These are phyloP conservation scores for Eucera pruinosa DNA, from an alignment of 2,888 invertebrate genomes.

Conservation along the genomic window DNA sequence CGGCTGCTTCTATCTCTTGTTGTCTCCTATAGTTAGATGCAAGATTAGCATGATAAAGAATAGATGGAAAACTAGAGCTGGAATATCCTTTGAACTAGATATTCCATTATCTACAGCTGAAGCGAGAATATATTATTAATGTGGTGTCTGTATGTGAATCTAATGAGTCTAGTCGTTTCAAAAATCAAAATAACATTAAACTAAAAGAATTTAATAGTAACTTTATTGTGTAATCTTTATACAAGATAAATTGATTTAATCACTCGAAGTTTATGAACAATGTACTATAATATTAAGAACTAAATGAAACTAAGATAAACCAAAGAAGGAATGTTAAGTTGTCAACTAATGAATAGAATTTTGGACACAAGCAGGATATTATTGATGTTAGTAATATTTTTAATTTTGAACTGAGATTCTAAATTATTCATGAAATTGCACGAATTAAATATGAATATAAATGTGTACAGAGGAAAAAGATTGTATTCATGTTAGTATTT, in stretches of 20 bases:
- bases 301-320: neutral
- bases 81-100: conserved; percentile 45
- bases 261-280: neutral
- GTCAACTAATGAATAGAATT: neutral
- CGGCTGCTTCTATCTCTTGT: conserved; percentile 90
- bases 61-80: conserved; percentile 18
- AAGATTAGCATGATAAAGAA: conserved; percentile 12
- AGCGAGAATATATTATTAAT: conserved; percentile 55
- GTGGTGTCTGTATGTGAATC: conserved; percentile 67
- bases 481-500: conserved; percentile 50
- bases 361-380: neutral
- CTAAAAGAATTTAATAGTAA: conserved; percentile 7
- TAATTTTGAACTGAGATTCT: neutral
- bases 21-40: conserved; percentile 87
- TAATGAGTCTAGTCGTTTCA: conserved; percentile 36
- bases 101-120: conserved; percentile 58
- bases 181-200: conserved; percentile 11
- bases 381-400: neutral
- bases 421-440: neutral
- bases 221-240: neutral
- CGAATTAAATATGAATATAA: conserved; percentile 20
- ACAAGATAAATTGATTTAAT: neutral
- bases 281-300: neutral
- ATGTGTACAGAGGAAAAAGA: neutral
- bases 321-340: conserved; percentile 1